phyloP scores from a whole-genome alignment of 1,140 invertebrate genomes.

The Ceratina calcarata region DNA sequence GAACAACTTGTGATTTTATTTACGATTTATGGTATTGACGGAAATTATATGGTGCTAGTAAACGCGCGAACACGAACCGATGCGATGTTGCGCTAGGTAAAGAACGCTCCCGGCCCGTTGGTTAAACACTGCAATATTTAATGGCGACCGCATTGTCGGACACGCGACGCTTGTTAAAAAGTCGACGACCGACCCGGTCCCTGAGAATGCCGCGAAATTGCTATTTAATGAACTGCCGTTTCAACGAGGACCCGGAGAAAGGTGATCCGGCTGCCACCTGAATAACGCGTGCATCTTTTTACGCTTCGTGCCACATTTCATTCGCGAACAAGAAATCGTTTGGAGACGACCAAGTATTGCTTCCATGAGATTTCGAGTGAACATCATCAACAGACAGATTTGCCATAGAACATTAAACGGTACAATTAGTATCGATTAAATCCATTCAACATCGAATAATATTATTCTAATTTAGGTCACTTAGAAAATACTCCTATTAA shows the following conservation, averaged over 20 bases:
- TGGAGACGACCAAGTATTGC: no score
- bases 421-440: no score
- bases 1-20: not conserved
- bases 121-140: slow-evolving; percentile 43
- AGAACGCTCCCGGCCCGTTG: not conserved
- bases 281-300: slow-evolving; percentile 2
- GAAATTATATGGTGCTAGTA: not conserved
- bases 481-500: no score
- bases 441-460: no score
- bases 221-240: slow-evolving; percentile 31
- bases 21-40: not conserved
- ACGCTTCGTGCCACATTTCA: not conserved
- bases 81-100: no score
- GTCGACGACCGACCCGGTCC: not conserved
- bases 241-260: not conserved
- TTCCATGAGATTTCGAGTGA: no score
- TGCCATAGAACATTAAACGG: no score
- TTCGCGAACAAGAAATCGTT: not conserved
- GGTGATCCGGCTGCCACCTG: not conserved
- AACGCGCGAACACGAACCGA: not conserved
- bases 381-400: no score
- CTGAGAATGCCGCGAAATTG: slow-evolving; percentile 25
- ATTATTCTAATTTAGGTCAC: no score
- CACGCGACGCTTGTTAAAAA: slow-evolving; percentile 33
- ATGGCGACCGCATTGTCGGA: slow-evolving; percentile 26